Conservation (phyloP, 1,140 invertebrate genomes). For the Bathynomus jamesi region DNA sequence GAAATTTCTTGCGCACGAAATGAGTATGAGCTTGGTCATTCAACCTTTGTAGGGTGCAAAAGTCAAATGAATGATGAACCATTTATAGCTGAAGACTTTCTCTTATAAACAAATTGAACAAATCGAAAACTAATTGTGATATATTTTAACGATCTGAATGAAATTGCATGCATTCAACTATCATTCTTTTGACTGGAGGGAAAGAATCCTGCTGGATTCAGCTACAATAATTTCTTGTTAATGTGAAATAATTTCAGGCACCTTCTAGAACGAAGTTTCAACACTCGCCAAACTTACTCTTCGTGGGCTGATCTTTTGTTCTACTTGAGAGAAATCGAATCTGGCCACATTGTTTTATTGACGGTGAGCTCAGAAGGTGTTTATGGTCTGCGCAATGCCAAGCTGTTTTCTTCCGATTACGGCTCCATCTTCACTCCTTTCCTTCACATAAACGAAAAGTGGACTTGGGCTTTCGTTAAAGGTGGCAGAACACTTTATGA, state of each 20-base stretch:
- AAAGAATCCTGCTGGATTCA: no score
- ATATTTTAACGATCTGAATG: no score
- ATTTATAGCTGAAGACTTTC: no score
- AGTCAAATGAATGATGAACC: no score
- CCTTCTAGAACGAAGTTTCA: background rate
- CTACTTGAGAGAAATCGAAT: background rate
- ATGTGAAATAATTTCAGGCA: background rate
- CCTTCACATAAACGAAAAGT: background rate
- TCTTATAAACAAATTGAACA: no score
- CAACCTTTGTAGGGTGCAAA: no score
- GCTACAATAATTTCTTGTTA: no score
- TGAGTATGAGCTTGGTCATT: no score
- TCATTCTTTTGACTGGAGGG: no score
- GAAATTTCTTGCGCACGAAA: no score
- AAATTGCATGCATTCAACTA: no score
- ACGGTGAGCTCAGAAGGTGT: background rate
- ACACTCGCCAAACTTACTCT: background rate
- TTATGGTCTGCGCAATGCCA: background rate
- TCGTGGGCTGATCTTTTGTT: background rate
- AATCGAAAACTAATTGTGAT: no score
- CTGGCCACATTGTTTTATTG: background rate
- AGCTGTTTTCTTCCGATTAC: background rate
- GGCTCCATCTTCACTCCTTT: background rate
- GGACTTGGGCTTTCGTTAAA: constrained; percentile 35
- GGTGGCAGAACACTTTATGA: constrained; percentile 26